A percentile compares a stretch with the other conserved stretches of the same genome.
Evolutionary conservation across 2,113 vertebrate genomes (phyloP).

Genomic region (Sebastes fasciatus): DNA sequence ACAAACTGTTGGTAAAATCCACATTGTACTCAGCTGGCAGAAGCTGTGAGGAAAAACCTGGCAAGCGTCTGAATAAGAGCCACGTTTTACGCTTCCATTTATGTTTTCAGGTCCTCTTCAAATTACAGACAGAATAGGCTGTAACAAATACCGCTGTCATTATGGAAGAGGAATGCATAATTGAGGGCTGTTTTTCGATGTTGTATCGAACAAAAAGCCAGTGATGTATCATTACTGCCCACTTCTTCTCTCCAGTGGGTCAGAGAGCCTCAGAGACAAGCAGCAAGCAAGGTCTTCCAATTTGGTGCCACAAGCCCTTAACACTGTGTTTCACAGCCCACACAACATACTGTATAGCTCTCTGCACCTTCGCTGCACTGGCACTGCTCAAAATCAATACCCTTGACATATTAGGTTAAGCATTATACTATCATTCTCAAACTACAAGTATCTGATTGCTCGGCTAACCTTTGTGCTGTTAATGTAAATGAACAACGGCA

Average conservation of each 20-base stretch:
- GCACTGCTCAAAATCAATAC: constrained; percentile 61
- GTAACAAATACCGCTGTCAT: constrained; percentile 22
- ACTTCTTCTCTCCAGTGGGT: constrained; percentile 26
- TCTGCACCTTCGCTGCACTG: constrained; percentile 48
- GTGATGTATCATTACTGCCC: constrained; percentile 37
- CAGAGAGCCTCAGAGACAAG: constrained; percentile 43
- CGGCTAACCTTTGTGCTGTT: constrained; percentile 39
- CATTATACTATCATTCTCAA: constrained; percentile 46
- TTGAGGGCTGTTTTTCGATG: constrained; percentile 24
- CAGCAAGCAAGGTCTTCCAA: constrained; percentile 48
- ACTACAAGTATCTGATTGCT: constrained; percentile 38
- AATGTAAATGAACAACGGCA: constrained; percentile 44
- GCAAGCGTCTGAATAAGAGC: constrained; percentile 25
- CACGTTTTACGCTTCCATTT: constrained; percentile 49
- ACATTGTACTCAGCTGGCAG: constrained; percentile 50
- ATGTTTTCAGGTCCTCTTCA: constrained; percentile 32
- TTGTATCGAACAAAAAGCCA: constrained; percentile 16
- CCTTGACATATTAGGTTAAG: constrained; percentile 55
- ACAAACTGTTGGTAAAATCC: constrained; percentile 56
- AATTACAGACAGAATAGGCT: constrained; percentile 26
- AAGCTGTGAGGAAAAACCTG: constrained; percentile 42
- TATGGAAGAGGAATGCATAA: constrained; percentile 35
- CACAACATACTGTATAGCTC: constrained; percentile 32
- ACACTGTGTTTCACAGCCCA: constrained; percentile 37
- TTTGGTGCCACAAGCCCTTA: constrained; percentile 47